Base-by-base conservation (phyloP, 2,113 vertebrate genomes). In the Gymnarchus niloticus region DNA sequence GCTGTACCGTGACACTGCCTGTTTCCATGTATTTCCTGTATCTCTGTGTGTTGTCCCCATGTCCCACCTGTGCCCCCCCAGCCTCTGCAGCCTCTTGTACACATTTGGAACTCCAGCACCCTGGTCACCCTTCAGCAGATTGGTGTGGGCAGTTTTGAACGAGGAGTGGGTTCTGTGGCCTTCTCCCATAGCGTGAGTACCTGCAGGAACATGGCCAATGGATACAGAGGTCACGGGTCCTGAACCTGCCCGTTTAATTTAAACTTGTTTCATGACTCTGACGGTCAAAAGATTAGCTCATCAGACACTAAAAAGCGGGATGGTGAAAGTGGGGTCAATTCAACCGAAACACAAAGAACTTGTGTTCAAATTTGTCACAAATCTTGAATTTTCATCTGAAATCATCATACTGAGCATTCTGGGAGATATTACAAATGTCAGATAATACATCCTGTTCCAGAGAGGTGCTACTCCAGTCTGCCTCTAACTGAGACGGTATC, bases 81-180 rank as follows among this genome's bases (percentile, higher is more conserved):
- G 96, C 93, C 95, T 4, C 90, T 96, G 87, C 95, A 96, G 89
- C 95, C 95, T 0, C 95, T 95, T 49, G 96, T 97, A 28, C 94
- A 96, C 9, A 94, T 98, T 86, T 98, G 97, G 97, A 95, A 96
- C 91, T 97, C 96, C 0, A 89, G 90, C 89, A 95, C 94, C 0
- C 92, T 98, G 88, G 91, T 92, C 76, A 96, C 95, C 1, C 89
- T 97, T 86, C 96, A 97, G 89, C 95, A 96, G 89, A 96, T 98
- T 0, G 97, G 97, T 8, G 86, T 95, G 44, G 96, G 96, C 52
- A 94, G 94, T 82, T 98, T 97, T 2, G 96, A 97, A 92, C 93
- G 95, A 81, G 96, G 97, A 0, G 95, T 98, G 3, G 96, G 95
- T 76, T 95, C 94, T 0, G 89, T 98, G 28, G 95, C 96, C 0